A percentile compares a stretch with the other conserved stretches of the same genome.
These are phyloP conservation scores for Cerceris ruficornis DNA, from an alignment of 2,888 invertebrate species.

Conservation along the genomic window DNA sequence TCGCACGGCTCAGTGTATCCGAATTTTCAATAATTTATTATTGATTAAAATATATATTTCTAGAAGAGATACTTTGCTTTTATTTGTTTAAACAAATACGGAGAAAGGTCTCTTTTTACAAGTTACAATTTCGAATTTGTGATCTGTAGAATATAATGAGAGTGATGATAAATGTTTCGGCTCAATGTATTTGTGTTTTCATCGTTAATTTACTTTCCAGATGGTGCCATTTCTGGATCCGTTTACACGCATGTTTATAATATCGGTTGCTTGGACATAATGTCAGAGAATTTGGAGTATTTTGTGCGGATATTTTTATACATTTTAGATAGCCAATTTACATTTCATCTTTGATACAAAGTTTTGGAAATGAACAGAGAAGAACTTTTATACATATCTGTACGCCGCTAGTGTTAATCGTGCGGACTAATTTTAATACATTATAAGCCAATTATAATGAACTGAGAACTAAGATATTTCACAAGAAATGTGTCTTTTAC, in stretches of 20 bases:
- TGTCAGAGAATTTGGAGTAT: constrained; percentile 15
- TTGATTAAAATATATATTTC: too few species aligned
- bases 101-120: too few species aligned
- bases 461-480: neutral
- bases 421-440: neutral
- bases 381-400: constrained; percentile 1
- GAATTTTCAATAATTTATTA: too few species aligned
- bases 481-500: constrained; percentile 12
- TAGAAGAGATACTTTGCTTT: too few species aligned
- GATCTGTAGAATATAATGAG: neutral
- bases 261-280: constrained; percentile 5
- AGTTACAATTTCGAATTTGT: neutral
- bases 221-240: constrained; percentile 19
- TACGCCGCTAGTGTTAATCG: neutral
- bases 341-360: constrained; percentile 9
- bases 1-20: too few species aligned
- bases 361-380: constrained; percentile 2
- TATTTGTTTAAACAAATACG: too few species aligned
- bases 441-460: constrained; percentile 16
- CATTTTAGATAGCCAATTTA: constrained; percentile 22
- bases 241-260: neutral
- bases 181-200: neutral
- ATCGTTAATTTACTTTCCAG: constrained; percentile 31
- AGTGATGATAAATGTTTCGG: neutral
- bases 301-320: constrained; percentile 27